Conservation (phyloP, 30 jellyfish, hydroid and myxozoan species). For the Rhopilema esculentum region DNA sequence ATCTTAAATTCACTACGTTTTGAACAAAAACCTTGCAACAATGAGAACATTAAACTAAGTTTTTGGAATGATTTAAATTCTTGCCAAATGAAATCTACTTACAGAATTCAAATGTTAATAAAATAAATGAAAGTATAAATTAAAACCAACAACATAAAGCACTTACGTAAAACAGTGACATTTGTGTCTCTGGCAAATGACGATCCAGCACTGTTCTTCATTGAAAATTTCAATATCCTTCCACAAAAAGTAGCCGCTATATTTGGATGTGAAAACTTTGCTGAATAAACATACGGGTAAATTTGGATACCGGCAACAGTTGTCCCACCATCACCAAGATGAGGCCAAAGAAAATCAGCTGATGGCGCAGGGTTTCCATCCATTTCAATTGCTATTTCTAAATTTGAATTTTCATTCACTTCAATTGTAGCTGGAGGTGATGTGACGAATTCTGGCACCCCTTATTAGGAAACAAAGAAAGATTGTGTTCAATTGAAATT, state of each 20-base stretch:
- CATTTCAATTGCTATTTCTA: slow-evolving; percentile 17
- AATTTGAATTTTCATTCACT: slow-evolving; percentile 8
- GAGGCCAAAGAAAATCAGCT: slow-evolving; percentile 32
- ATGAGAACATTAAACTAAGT: no score
- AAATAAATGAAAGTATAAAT: no score
- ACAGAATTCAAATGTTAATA: no score
- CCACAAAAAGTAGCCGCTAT: slow-evolving; percentile 37
- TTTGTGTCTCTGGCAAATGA: background rate
- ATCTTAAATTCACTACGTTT: no score
- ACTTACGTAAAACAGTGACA: slow-evolving; percentile 15
- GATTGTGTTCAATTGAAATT: no score
- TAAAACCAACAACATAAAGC: no score
- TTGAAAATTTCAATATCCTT: slow-evolving; percentile 7
- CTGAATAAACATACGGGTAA: slow-evolving; percentile 7
- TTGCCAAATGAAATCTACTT: no score
- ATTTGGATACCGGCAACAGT: background rate
- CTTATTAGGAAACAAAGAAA: no score
- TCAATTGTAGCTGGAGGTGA: background rate
- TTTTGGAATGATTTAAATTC: no score
- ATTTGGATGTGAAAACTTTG: slow-evolving; percentile 6
- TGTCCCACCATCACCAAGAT: background rate
- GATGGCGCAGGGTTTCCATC: slow-evolving; percentile 48
- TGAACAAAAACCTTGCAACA: no score
- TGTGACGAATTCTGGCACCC: background rate
- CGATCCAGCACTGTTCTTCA: slow-evolving; percentile 14